A percentile compares a stretch with the other conserved stretches of the same genome.
Conservation (phyloP, 2,113 vertebrate genomes). For the Porphyrio hochstetteri region DNA sequence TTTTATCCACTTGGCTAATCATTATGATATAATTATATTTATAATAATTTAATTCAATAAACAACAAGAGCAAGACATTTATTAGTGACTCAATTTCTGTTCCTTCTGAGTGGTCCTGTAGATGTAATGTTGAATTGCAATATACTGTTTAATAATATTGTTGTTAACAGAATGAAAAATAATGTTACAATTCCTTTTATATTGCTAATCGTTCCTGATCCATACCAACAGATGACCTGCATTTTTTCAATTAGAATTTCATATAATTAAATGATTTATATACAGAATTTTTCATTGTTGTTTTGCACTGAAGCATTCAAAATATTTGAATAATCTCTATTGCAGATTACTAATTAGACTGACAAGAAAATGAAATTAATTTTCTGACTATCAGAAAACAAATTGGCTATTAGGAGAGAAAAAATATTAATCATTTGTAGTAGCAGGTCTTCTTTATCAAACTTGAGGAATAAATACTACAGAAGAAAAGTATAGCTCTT, state of each 20-base stretch:
- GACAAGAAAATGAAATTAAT: slow-evolving; percentile 4
- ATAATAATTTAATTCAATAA: slow-evolving; percentile 23
- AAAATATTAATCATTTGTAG: not conserved
- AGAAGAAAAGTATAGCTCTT: not conserved
- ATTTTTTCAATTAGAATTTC: slow-evolving; percentile 10
- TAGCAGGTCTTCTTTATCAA: not conserved
- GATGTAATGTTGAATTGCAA: not conserved
- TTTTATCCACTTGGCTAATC: not conserved
- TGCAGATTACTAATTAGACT: slow-evolving; percentile 4
- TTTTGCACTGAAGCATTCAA: not conserved
- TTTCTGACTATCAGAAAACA: not conserved
- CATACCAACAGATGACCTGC: not conserved
- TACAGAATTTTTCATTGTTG: not conserved
- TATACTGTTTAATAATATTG: not conserved
- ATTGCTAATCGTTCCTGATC: not conserved
- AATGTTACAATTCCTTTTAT: not conserved
- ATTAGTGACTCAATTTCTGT: not conserved
- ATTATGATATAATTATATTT: not conserved
- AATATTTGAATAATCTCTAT: slow-evolving; percentile 4
- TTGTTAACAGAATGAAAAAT: slow-evolving; percentile 24
- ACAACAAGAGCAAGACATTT: not conserved
- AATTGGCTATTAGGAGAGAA: not conserved
- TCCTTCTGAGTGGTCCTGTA: not conserved
- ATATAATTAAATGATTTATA: not conserved
- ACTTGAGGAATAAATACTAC: not conserved